phyloP scores from a whole-genome alignment of 2,113 vertebrate genomes.

The Ciconia stormi region DNA sequence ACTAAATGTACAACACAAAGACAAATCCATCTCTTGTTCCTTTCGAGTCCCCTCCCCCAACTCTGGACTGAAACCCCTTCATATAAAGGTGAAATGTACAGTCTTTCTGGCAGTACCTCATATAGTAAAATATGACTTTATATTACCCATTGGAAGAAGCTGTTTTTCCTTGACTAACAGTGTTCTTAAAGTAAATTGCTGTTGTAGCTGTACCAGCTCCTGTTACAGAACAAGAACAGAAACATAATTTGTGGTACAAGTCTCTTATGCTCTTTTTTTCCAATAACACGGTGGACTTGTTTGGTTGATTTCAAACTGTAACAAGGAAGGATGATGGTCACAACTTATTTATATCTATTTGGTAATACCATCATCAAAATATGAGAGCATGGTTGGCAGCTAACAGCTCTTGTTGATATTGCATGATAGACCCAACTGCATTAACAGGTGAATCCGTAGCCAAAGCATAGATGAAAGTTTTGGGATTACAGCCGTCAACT shows the following conservation, averaged over 20 bases:
- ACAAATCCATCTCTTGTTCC: neutral
- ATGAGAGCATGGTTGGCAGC: neutral
- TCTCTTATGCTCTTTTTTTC: neutral
- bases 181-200: neutral
- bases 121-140: neutral
- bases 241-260: neutral
- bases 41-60: neutral
- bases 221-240: neutral
- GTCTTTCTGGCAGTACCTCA: neutral
- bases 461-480: neutral
- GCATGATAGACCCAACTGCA: neutral
- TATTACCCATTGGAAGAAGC: neutral
- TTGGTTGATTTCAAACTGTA: neutral
- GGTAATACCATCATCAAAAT: neutral
- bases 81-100: neutral
- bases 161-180: neutral
- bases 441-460: neutral
- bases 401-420: neutral
- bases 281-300: neutral
- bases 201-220: neutral
- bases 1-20: neutral
- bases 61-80: neutral
- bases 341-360: neutral
- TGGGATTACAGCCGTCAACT: neutral
- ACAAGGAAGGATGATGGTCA: neutral